Percentiles rank a stretch among this genome's conserved stretches.
Evolutionary conservation across 2,797 vertebrate genomes (phyloP).

Genomic region (Spondyliosoma cantharus): DNA sequence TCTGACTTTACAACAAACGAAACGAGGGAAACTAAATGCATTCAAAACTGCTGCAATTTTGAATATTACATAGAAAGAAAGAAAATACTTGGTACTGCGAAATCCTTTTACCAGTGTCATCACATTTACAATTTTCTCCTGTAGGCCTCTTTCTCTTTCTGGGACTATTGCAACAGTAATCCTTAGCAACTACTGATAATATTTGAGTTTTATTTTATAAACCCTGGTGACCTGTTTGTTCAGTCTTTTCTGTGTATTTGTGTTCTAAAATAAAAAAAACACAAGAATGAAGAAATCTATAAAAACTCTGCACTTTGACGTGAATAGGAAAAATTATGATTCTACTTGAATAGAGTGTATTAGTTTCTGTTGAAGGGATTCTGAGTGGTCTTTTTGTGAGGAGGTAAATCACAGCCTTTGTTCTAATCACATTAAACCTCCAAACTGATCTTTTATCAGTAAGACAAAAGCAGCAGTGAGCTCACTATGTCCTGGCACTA

Average conservation of each 20-base stretch:
- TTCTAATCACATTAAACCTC: slow-evolving; percentile 22
- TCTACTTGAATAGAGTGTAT: background rate
- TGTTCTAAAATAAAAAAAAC: too few species aligned
- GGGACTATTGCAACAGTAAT: too few species aligned
- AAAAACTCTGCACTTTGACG: background rate
- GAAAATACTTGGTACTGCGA: too few species aligned
- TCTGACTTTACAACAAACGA: background rate
- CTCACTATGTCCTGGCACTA: slow-evolving; percentile 14
- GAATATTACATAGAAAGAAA: too few species aligned
- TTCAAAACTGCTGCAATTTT: background rate
- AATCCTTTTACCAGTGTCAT: too few species aligned
- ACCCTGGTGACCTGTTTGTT: too few species aligned
- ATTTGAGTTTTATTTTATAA: too few species aligned
- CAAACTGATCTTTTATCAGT: slow-evolving; percentile 28
- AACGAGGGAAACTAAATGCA: background rate
- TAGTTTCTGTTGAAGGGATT: background rate
- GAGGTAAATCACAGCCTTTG: slow-evolving; percentile 35
- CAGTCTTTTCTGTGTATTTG: too few species aligned
- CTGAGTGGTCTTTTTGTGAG: slow-evolving; percentile 15
- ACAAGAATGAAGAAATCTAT: too few species aligned
- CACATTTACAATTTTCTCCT: too few species aligned
- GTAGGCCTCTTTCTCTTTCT: too few species aligned
- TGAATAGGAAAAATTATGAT: background rate
- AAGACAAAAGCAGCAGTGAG: slow-evolving; percentile 46
- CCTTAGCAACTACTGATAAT: too few species aligned